Evolutionary conservation across 2,888 invertebrate species (phyloP).

Genomic region (Meiosimyza platycephala): DNA sequence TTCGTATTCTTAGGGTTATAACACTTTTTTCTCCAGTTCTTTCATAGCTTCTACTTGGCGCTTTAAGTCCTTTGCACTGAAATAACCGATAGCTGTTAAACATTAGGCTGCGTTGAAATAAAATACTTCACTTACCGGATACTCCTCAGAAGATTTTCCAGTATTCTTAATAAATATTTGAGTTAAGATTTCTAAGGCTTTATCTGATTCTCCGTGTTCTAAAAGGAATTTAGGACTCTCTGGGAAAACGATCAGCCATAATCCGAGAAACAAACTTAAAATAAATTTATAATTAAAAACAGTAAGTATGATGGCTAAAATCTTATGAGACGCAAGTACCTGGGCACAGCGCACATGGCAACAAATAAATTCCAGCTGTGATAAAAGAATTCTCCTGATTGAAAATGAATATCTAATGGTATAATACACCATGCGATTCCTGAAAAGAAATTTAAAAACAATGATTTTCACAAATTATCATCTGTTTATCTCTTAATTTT

Average conservation of each 20-base stretch:
- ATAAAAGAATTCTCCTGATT: slow-evolving; percentile 73
- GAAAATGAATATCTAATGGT: slow-evolving; percentile 75
- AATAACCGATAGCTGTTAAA: slow-evolving; percentile 16
- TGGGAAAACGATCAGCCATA: slow-evolving; percentile 81
- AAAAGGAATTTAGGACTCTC: slow-evolving; percentile 87
- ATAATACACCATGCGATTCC: slow-evolving; percentile 85
- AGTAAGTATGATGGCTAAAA: background rate
- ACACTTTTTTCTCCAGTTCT: slow-evolving; percentile 71
- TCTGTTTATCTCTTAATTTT: too few relatives aligned
- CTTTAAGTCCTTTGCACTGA: slow-evolving; percentile 78
- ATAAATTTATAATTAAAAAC: slow-evolving; percentile 9
- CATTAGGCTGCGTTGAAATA: background rate
- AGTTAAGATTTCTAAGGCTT: slow-evolving; percentile 76
- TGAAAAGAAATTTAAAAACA: slow-evolving; percentile 59
- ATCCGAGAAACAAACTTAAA: slow-evolving; percentile 57
- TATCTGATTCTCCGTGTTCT: slow-evolving; percentile 82
- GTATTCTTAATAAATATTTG: slow-evolving; percentile 79
- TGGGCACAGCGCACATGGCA: slow-evolving; percentile 79
- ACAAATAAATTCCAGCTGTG: slow-evolving; percentile 87
- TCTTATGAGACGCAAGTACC: slow-evolving; percentile 56
- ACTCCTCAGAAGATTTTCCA: slow-evolving; percentile 76
- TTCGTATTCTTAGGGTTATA: slow-evolving; percentile 76
- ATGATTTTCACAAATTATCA: too few relatives aligned
- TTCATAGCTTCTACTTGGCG: slow-evolving; percentile 54
- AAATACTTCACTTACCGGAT: slow-evolving; percentile 72